Evolutionary conservation across 2,797 vertebrate genomes (phyloP), one percentile per base, ranked within the genome.

Genomic region (Sciurus vulgaris): DNA sequence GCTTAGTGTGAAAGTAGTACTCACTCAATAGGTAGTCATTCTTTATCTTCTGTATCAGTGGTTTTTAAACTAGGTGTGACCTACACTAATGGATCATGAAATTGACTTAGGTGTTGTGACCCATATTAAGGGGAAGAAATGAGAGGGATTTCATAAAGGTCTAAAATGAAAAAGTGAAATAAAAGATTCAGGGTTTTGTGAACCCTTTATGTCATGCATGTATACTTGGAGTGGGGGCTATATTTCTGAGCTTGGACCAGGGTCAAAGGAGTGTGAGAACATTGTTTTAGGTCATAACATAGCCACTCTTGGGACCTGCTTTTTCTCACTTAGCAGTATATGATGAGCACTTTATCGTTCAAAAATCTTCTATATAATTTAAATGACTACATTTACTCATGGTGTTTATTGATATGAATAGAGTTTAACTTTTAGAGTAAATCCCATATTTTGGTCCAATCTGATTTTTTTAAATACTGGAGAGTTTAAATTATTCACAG

Each of bases 401-500:
- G 33, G 24, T 49, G 69, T 73, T 93, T 86, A 49, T 78, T 56
- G 67, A 70, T 7, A 89, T 28, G 28, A 81, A 65, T 18, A 83
- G 6, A 83, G 22, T 33, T 89, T 74, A 35, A 26, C 30, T 92
- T 93, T 44, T 41, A 18, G 54, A 79, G 74, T 74, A 49, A 54
- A 41, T 74, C n/a, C 63, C 47, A 77, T 33, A 82, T 44, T 83
- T 85, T 91, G 49, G 61, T 15, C 33, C 78, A 65, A 72, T n/a
- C 17, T 20, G 65, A 78, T 6, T 22, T 18, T 13, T 93, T 86
- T 89, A 44, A 72, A 9, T 26, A 74, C 12, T 63, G 35, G 30
- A 61, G 47, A n/a, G 20, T 61, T 91, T n/a, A 69, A 86, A 69
- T 78, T 86, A 86, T 77, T 85, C 86, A 44, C 59, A 73, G 30